Base-by-base conservation (phyloP, 2,113 vertebrate species). In the Python bivittatus region DNA sequence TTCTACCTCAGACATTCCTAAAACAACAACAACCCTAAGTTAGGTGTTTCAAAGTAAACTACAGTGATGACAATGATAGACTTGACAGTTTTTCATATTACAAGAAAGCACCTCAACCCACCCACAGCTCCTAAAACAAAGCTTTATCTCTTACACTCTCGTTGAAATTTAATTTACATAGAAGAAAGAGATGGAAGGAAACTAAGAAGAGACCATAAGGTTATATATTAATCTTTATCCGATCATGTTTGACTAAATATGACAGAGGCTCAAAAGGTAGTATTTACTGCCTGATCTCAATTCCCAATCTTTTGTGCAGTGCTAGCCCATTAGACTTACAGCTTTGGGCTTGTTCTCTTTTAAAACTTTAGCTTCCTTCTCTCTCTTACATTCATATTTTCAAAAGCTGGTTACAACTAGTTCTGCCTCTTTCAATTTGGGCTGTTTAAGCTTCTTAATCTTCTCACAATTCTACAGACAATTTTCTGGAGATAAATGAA, bases 31-130 rank as follows among this genome's bases (percentile, higher is more conserved):
- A 25, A 68, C 17, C 33, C 72, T 42, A 79, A 20, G 6, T 42
- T 88, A 38, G n/a, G 56, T 91, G 1, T 90, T 94, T 60, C 0
- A 0, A 89, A 94, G 56, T 56, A 6, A 91, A 93, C 84, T 9
- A 44, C 13, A 88, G 88, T 57, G 68, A 61, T 54, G 84, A 79
- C 17, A 79, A 11, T 93, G 25, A 25, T 86, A 88, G 61, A 90
- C 1, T 29, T 83, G 27, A n/a, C 42, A 5, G 23, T 44, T 93
- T 91, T 94, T 90, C 38, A 92, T 9, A 42, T 93, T 52, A 91
- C 10, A 91, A 91, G 27, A 52, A 91, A 33, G 8, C n/a, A n/a
- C 4, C 84, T 85, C 44, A 9, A n/a, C 84, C 12, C 9, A 53
- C 48, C 44, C 27, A 29, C 48, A 54, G 48, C 12, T 79, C 38